A percentile compares a stretch with the other conserved stretches of the same genome.
Conservation (phyloP, 2,888 invertebrate species). For the Lymantria dispar region DNA sequence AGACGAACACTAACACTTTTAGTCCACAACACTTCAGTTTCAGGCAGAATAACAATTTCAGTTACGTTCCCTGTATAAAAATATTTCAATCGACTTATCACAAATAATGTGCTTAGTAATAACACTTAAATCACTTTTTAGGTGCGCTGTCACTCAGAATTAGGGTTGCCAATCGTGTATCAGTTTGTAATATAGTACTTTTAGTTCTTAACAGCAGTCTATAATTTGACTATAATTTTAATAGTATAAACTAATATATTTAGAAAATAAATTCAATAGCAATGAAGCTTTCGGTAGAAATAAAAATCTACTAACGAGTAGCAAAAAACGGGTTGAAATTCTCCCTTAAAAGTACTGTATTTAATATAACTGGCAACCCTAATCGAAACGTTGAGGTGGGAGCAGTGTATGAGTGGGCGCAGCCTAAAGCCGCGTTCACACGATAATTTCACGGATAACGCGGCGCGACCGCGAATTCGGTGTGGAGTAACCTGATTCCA, state of each 20-base stretch:
- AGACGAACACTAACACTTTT: constrained; percentile 17
- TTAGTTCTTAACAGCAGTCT: too few relatives aligned
- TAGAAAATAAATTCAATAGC: too few relatives aligned
- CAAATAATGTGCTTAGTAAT: constrained; percentile 23
- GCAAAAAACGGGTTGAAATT: too few relatives aligned
- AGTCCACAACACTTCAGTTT: constrained; percentile 19
- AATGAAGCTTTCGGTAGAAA: too few relatives aligned
- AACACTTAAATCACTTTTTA: constrained; percentile 17
- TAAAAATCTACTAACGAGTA: too few relatives aligned
- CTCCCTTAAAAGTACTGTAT: background rate
- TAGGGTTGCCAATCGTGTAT: background rate
- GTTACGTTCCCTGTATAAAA: constrained; percentile 33
- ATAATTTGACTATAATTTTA: too few relatives aligned
- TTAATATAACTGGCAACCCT: background rate
- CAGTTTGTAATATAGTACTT: background rate
- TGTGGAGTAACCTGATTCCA: constrained; percentile 96
- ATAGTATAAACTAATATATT: too few relatives aligned
- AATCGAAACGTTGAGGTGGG: background rate
- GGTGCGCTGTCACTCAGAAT: constrained; percentile 9
- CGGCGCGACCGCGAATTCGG: constrained; percentile 95
- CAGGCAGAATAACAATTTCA: constrained; percentile 15
- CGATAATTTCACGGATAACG: constrained; percentile 97
- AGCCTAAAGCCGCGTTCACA: constrained; percentile 75
- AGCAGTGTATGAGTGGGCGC: constrained; percentile 4
- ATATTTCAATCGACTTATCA: constrained; percentile 31